Evolutionary conservation across 1,140 invertebrate species (phyloP), one percentile per base, ranked within the genome.

Genomic region (Latrodectus geometricus): DNA sequence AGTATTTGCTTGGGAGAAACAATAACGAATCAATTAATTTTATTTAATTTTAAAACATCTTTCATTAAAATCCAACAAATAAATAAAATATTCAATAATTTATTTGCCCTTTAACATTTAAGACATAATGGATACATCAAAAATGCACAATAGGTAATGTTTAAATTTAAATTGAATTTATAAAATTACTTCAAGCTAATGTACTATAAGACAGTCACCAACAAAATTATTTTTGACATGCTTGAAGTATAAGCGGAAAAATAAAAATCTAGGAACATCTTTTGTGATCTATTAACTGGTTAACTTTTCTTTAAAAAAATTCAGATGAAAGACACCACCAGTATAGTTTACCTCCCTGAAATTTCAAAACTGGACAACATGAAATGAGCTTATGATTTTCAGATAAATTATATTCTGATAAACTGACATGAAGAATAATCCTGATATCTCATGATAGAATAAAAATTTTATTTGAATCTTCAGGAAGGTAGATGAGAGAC

Each of bases 291-390:
- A 76, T 61, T 52, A 68, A 23, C 76, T 76, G 69, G 23, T 73
- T 12, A 49, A n/a, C 54, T 20, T 85, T 77, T 56, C 66, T 54
- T 50, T 72, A 70, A 70, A 70, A 78, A 82, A 76, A 35, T 35
- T 86, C 66, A 15, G 68, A 77, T 86, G 75, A 86, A 56, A 73
- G 83, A 77, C 79, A 85, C 68, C 21, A 82, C 68, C 48, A 61
- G 17, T 48, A 35, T 54, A 69, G 8, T 54, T 48, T 70, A 86
- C 74, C 83, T 78, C 68, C 83, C 74, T 86, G 75, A 86, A 86
- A 86, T 86, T 86, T 86, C 83, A 77, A 86, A 74, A 23, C 77
- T 86, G 81, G 70, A 86, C 74, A 78, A 74, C 15, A 86, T 65
- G 54, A 85, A 74, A 85, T 85, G 82, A 85, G 21, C 17, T 56